Evolutionary conservation across 2,113 vertebrate genomes (phyloP).

Genomic region (Sterrhoptilus dennistouni): DNA sequence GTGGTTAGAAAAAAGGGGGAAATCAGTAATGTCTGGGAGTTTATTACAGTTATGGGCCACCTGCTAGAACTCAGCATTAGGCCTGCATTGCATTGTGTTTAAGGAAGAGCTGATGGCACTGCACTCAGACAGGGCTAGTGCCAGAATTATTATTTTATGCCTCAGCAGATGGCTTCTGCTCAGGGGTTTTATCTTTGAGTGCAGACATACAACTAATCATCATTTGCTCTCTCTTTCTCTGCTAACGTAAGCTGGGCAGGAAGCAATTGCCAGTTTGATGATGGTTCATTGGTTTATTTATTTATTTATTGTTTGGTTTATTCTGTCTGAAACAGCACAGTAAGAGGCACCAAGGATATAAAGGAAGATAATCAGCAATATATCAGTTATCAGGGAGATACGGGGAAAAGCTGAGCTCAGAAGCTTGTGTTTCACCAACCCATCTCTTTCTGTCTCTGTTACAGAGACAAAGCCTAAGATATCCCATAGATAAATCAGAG

Average conservation of each 20-base stretch:
- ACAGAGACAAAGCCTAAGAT: neutral
- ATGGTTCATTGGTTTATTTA: neutral
- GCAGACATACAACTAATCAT: conserved; percentile 41
- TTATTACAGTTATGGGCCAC: conserved; percentile 66
- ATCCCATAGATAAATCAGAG: neutral
- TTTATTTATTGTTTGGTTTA: neutral
- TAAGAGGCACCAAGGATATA: conserved; percentile 13
- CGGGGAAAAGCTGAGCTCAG: neutral
- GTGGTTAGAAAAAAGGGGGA: neutral
- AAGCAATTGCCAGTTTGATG: conserved; percentile 47
- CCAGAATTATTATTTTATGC: conserved; percentile 67
- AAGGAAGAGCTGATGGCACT: conserved; percentile 38
- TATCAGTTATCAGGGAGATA: neutral
- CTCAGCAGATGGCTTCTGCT: conserved; percentile 73
- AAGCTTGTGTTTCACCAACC: neutral
- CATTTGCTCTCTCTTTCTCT: conserved; percentile 60
- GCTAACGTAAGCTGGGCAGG: conserved; percentile 43
- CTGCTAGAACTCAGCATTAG: conserved; percentile 28
- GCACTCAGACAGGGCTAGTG: conserved; percentile 23
- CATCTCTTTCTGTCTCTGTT: neutral
- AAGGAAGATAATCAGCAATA: neutral
- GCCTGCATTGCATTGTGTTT: conserved; percentile 32
- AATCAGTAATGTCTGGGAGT: conserved; percentile 52
- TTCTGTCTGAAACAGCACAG: conserved; percentile 34
- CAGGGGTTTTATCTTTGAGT: conserved; percentile 57